Base-by-base conservation (phyloP, 1,140 invertebrate species). In the Centruroides vittatus region DNA sequence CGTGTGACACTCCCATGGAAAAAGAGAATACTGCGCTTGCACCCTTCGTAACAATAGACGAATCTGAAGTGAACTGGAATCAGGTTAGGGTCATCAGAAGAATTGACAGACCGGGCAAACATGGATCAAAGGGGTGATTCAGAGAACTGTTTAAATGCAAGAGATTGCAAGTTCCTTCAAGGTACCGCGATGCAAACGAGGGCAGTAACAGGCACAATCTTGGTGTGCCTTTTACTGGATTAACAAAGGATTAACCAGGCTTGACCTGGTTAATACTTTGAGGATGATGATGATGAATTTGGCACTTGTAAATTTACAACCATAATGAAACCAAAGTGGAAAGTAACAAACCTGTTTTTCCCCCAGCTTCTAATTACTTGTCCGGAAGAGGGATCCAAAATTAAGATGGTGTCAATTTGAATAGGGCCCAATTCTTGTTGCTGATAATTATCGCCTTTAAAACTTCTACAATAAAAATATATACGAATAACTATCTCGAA, bases 361-460 rank as follows among this genome's bases (percentile, higher is more conserved):
- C 92, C 92, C 84, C 89, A 92, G 69, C 81, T 76, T 61, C 85
- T 79, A 6, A 93, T 67, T 0, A 86, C 68, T 51, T 80, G 74
- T 3, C 92, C 91, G 58, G 76, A 81, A 11, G 78, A 76, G 12
- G 82, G 78, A 73, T 87, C 80, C 48, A 94, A 76, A 1, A 86
- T 79, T 6, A 90, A 67, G 35, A 97, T 76, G 5, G 89, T 88
- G 55, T 84, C 80, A 12, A 82, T 74, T 8, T 70, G 67, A 65
- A 97, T 94, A 1, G 91, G 81, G 5, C 81, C 81, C 47, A 80
- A 71, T 13, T 78, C 76, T 35, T 71, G 73, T 61, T 83, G 70
- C 60, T 76, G 76, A 70, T 80, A 87, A 1, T 74, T 67, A 2
- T 66, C 63, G 59, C 23, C 23, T 23, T 23, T 23, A 23, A 23